Evolutionary conservation across 2,113 vertebrate species (phyloP).

Genomic region (Jacana jacana): DNA sequence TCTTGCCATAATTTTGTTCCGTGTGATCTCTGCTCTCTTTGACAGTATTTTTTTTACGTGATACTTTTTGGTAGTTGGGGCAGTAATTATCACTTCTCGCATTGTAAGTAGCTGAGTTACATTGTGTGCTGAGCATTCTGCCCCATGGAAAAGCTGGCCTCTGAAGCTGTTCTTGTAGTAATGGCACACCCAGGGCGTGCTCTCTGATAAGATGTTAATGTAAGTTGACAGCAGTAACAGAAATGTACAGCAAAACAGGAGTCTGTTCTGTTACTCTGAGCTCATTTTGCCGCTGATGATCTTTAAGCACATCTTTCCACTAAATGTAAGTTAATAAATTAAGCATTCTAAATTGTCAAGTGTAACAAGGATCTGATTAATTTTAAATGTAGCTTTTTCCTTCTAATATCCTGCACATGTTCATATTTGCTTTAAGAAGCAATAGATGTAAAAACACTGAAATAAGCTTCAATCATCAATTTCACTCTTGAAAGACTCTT

Average conservation of each 20-base stretch:
- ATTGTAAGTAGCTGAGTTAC: background rate
- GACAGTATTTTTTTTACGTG: background rate
- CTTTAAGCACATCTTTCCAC: background rate
- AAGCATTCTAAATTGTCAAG: background rate
- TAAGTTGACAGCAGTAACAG: background rate
- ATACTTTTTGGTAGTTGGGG: background rate
- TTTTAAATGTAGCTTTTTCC: background rate
- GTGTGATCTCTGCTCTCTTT: background rate
- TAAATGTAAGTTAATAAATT: background rate
- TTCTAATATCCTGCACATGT: background rate
- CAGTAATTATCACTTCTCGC: background rate
- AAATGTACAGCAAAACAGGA: background rate
- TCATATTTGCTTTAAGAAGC: background rate
- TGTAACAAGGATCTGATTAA: background rate
- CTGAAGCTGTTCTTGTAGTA: background rate
- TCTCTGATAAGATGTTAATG: background rate
- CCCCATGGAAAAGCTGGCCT: background rate
- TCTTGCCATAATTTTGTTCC: background rate
- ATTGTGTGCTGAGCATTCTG: background rate
- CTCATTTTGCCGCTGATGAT: background rate
- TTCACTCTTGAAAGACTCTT: background rate
- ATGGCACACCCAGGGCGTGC: background rate
- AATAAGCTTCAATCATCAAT: background rate
- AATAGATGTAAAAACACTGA: background rate
- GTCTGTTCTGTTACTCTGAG: background rate